These are phyloP conservation scores for Halyomorpha halys DNA, from an alignment of 1,140 invertebrate species.

Conservation along the genomic window DNA sequence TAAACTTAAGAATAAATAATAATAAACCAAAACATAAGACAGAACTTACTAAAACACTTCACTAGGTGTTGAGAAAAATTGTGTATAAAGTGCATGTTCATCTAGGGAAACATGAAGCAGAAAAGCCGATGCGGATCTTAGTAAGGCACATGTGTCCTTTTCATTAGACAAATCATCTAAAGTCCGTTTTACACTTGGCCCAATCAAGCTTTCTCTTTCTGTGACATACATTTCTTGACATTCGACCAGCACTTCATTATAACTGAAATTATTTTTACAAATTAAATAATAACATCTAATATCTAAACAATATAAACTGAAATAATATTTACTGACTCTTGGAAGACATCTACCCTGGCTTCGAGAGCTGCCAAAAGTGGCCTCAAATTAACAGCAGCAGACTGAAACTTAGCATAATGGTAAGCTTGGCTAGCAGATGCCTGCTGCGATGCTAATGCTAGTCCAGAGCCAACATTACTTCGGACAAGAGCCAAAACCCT, in stretches of 20 bases:
- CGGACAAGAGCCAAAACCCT: conserved; percentile 68
- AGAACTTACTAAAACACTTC: conserved; percentile 51
- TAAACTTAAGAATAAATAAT: too few species aligned
- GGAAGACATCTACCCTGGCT: conserved; percentile 23
- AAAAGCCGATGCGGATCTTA: conserved; percentile 78
- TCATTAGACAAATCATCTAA: conserved; percentile 56
- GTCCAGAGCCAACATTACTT: conserved; percentile 58
- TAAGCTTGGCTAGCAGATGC: conserved; percentile 26
- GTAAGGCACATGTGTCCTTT: conserved; percentile 77
- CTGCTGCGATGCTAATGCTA: conserved; percentile 67
- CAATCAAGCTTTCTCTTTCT: conserved; percentile 61
- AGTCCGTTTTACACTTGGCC: conserved; percentile 63
- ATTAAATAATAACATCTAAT: conserved; percentile 5
- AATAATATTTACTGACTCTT: conserved; percentile 27
- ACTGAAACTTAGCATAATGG: conserved; percentile 31
- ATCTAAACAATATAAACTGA: not conserved
- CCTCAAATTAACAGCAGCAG: conserved; percentile 24
- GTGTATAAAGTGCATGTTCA: conserved; percentile 77
- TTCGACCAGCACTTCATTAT: conserved; percentile 64
- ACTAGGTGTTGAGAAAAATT: conserved; percentile 69
- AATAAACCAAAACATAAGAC: not conserved
- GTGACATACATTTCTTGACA: conserved; percentile 77
- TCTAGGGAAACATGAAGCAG: conserved; percentile 85
- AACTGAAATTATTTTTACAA: conserved; percentile 40
- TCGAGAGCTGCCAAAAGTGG: conserved; percentile 28